Base-by-base conservation (phyloP, 2,113 vertebrate species). In the Aspiorhynchus laticeps region DNA sequence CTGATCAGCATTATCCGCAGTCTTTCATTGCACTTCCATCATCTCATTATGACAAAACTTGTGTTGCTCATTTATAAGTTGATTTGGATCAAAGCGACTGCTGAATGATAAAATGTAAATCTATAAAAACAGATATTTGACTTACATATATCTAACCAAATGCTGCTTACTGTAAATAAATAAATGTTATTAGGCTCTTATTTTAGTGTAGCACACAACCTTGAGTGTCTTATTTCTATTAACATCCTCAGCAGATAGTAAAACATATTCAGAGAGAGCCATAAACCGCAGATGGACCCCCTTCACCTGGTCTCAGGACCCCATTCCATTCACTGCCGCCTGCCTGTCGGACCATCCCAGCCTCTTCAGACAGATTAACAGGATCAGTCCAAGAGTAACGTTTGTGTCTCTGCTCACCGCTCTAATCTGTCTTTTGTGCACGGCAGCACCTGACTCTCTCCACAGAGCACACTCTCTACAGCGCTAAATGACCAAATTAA, bases 361-460 rank as follows among this genome's bases (percentile, higher is more conserved):
- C 7, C 53, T 65, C 79, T 81, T 43, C 59, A 81, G 59, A 81
- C 79, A 81, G 59, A 65, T 46, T 12, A 28, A 28, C 79, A 19
- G 56, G 78, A 80, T 63, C 78, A 80, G 33, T 9, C 61, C 33
- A 80, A 38, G 56, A 81, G 36, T 80, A 56, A 17, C 31, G 7
- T 38, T 9, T 38, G 77, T 38, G 21, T 59, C 19, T 78, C 75
- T 10, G 75, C 75, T 21, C n/a, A 78, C 31, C 0, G 5, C 33
- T 26, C 24, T 9, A 43, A 65, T 81, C 59, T 81, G 78, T 15
- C 31, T 38, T 78, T 80, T 61, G 53, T 80, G 53, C 0, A 0
- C 21, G 0, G 11, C 78, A 38, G 78, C 53, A 80, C 53, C 77
- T 80, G 33, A 63, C 78, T 80, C 36, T 80, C 78, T 28, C 24